Evolutionary conservation across 2,888 invertebrate species (phyloP).

Genomic region (Tridacna gigas): DNA sequence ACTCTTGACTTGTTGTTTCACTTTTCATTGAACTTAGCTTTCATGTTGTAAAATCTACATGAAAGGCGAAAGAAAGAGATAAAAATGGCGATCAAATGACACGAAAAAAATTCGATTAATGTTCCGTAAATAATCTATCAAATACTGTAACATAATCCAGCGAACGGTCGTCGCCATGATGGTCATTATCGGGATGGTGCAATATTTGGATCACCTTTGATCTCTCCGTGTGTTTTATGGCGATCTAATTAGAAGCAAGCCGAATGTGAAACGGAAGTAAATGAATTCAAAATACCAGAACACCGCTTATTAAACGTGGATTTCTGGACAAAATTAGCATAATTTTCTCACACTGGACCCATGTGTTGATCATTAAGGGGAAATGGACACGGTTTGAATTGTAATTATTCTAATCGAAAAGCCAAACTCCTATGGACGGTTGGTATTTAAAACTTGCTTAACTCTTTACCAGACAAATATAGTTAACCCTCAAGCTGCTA

Average conservation of each 20-base stretch:
- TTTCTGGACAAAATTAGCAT: slow-evolving; percentile 15
- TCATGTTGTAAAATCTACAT: too few relatives aligned
- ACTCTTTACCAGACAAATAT: too few relatives aligned
- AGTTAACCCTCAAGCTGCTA: too few relatives aligned
- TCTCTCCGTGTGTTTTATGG: slow-evolving; percentile 23
- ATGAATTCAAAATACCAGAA: slow-evolving; percentile 21
- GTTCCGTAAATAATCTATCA: slow-evolving; percentile 45
- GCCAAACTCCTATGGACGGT: too few relatives aligned
- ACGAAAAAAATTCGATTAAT: slow-evolving; percentile 37
- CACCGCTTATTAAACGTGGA: slow-evolving; percentile 17
- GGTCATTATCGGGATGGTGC: slow-evolving; percentile 28
- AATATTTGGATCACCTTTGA: slow-evolving; percentile 44
- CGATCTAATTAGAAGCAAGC: slow-evolving; percentile 28
- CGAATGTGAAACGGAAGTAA: slow-evolving; percentile 29
- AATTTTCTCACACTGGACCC: background rate
- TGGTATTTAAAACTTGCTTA: too few relatives aligned
- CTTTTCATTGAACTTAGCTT: too few relatives aligned
- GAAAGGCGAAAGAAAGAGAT: too few relatives aligned
- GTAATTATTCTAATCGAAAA: background rate
- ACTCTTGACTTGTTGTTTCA: too few relatives aligned
- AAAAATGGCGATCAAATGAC: slow-evolving; percentile 30
- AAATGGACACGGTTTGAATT: slow-evolving; percentile 8
- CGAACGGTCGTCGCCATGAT: slow-evolving; percentile 10
- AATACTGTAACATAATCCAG: background rate
- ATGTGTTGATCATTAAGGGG: slow-evolving; percentile 11